phyloP scores from a whole-genome alignment of 2,797 vertebrate genomes.

The Vireo griseus region DNA sequence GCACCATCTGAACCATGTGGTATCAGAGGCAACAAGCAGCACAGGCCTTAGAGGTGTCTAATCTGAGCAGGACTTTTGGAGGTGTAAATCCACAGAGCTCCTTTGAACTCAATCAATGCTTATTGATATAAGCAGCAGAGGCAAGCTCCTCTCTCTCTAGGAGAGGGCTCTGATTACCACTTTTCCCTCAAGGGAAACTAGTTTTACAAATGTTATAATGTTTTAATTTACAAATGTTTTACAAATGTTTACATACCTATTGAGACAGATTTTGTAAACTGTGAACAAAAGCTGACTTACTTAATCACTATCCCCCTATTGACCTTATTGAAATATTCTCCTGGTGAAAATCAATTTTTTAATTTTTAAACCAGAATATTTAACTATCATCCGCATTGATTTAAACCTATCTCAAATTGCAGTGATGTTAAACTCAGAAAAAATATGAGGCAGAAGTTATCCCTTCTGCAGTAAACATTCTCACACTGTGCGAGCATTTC shows the following conservation, averaged over 20 bases:
- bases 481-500: neutral
- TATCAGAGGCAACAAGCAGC: neutral
- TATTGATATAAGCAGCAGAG: neutral
- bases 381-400: conserved; percentile 63
- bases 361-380: conserved; percentile 55
- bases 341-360: conserved; percentile 57
- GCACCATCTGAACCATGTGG: neutral
- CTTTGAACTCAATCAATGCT: neutral
- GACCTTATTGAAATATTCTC: conserved; percentile 49
- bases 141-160: neutral
- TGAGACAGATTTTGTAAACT: conserved; percentile 18
- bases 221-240: too few relatives aligned
- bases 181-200: neutral
- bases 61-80: neutral
- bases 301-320: neutral
- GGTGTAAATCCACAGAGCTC: neutral
- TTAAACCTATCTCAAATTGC: conserved; percentile 30
- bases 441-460: neutral
- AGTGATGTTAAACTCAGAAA: neutral
- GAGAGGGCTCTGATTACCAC: neutral
- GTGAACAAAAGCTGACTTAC: conserved; percentile 46
- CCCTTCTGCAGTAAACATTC: neutral
- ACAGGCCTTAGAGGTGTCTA: neutral
- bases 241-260: neutral
- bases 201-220: conserved; percentile 6